Evolutionary conservation across 2,797 vertebrate genomes (phyloP), one percentile per base, ranked within the genome.

Genomic region (Chelonia mydas): DNA sequence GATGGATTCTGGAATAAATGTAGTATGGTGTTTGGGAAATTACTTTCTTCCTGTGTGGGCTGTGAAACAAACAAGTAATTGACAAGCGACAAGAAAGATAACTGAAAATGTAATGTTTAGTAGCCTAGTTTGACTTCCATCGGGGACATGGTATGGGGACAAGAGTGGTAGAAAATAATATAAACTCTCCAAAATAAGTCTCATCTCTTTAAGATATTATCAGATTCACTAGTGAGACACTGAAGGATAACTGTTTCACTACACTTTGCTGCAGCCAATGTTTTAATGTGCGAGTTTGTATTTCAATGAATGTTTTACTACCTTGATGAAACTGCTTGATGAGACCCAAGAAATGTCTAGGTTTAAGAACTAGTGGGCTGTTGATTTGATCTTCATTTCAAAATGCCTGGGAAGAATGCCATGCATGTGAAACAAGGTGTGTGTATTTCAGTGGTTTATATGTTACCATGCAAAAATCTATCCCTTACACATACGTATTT

Each of bases 51-150:
- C 82, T 77, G 5, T 27, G 27, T 49, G 11, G 41, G 21, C 65
- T 93, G 90, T 88, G 93, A 91, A 92, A 94, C 50, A 74, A 82
- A 59, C 93, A 95, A 87, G 74, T 95, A 96, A 95, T 88, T 93
- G 94, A 94, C 87, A 96, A 93, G 93, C 87, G 54, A 76, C 87
- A 90, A 4, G n/a, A 41, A 37, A n/a, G 16, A 68, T 37, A 37
- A 57, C 90, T 94, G 94, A 94, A 94, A 95, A 96, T 95, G 72
- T 82, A 72, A 92, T 96, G 90, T 88, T 93, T 94, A 89, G n/a
- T 95, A 88, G 96, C 93, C 84, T 80, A 82, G 68, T 89, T 94
- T 90, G 84, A 51, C 72, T 92, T 94, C 51, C 0, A 0, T 85
- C 55, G 61, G 81, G 37, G 77, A 89, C 88, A 12, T 15, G 15